phyloP scores from a whole-genome alignment of 2,797 vertebrate genomes.

The Eulemur mongoz region DNA sequence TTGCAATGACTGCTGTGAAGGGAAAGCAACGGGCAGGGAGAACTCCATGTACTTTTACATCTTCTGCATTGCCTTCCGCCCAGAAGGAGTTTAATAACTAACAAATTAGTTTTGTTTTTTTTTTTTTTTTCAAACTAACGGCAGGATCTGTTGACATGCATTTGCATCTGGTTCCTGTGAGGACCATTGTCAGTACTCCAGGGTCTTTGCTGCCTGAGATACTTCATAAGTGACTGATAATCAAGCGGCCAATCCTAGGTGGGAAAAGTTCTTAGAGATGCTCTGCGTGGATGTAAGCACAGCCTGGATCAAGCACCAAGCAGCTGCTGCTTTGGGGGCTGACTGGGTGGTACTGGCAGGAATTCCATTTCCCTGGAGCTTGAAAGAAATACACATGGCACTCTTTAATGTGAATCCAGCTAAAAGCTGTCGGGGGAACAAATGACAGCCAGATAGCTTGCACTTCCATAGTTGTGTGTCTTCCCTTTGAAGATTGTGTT shows the following conservation, averaged over 20 bases:
- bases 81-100: background rate
- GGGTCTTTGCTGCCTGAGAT: background rate
- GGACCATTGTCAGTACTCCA: background rate
- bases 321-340: background rate
- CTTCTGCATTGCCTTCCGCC: background rate
- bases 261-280: background rate
- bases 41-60: background rate
- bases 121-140: background rate
- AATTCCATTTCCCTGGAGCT: background rate
- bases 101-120: background rate
- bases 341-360: background rate
- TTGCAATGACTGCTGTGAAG: background rate
- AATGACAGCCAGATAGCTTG: background rate
- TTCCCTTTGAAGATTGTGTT: constrained; percentile 14
- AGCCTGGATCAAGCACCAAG: background rate
- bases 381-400: constrained; percentile 30
- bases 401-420: constrained; percentile 35
- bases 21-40: background rate
- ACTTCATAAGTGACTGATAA: background rate
- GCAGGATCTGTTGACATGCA: background rate
- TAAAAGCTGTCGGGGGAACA: background rate
- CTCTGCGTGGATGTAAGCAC: background rate
- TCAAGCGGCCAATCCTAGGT: background rate
- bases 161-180: background rate
- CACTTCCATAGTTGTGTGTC: background rate